phyloP scores from a whole-genome alignment of 1,140 invertebrate genomes.

The Drosophila biarmipes region DNA sequence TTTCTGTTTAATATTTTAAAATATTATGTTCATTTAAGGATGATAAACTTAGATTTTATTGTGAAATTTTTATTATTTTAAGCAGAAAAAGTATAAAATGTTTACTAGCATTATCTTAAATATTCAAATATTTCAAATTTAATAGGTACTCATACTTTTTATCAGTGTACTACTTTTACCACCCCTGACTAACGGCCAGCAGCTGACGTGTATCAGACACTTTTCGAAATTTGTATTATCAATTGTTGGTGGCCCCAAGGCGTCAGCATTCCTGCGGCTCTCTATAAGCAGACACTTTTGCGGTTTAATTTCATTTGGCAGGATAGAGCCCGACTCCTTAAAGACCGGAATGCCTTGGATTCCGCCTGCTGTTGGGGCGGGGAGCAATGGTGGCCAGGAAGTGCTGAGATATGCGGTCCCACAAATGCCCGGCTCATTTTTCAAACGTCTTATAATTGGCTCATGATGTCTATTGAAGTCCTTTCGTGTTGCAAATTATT shows the following conservation, averaged over 20 bases:
- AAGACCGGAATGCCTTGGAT: slow-evolving; percentile 5
- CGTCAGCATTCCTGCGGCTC: slow-evolving; percentile 64
- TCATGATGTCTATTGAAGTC: slow-evolving; percentile 67
- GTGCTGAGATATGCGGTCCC: too few relatives aligned
- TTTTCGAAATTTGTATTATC: slow-evolving; percentile 72
- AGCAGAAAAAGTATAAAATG: too few relatives aligned
- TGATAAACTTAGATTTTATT: too few relatives aligned
- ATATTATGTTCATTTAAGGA: too few relatives aligned
- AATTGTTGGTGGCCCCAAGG: slow-evolving; percentile 52
- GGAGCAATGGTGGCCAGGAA: slow-evolving; percentile 12
- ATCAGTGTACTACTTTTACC: background rate
- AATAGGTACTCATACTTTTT: too few relatives aligned
- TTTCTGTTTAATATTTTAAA: too few relatives aligned
- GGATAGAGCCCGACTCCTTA: slow-evolving; percentile 28
- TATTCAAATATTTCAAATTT: too few relatives aligned
- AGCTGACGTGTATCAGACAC: slow-evolving; percentile 70
- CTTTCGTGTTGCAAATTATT: slow-evolving; percentile 73
- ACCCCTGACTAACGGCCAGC: slow-evolving; percentile 23
- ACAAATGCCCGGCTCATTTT: slow-evolving; percentile 25
- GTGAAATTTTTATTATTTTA: too few relatives aligned
- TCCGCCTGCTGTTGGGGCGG: background rate
- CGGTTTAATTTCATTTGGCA: slow-evolving; percentile 76
- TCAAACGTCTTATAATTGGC: slow-evolving; percentile 65
- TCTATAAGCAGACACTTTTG: slow-evolving; percentile 79
- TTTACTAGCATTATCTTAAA: too few relatives aligned